These are phyloP conservation scores for Trachelus troglodyta DNA, from an alignment of 2,888 invertebrate genomes.

Conservation along the genomic window DNA sequence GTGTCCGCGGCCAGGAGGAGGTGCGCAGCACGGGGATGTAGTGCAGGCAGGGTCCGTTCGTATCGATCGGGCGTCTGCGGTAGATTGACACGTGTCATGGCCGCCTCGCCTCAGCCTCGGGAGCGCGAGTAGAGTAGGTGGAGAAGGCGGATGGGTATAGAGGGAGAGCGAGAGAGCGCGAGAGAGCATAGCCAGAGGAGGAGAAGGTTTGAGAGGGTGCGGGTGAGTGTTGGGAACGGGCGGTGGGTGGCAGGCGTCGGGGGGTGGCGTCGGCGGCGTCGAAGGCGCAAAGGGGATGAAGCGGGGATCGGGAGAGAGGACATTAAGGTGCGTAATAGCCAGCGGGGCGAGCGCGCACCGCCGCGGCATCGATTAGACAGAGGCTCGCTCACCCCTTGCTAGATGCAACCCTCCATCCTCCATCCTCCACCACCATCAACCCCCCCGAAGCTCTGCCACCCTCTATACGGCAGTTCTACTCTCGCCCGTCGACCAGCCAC, in stretches of 20 bases:
- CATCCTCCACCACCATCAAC: constrained; percentile 34
- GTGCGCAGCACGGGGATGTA: constrained; percentile 27
- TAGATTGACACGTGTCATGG: constrained; percentile 67
- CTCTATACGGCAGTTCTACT: constrained; percentile 29
- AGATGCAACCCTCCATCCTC: constrained; percentile 50
- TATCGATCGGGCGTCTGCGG: constrained; percentile 66
- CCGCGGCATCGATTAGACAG: constrained; percentile 67
- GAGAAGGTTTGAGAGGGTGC: constrained; percentile 14
- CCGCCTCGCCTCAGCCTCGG: constrained; percentile 50
- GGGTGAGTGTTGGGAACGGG: constrained; percentile 18
- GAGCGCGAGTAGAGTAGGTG: constrained; percentile 24
- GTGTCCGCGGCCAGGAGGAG: constrained; percentile 28
- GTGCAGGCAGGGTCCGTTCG: constrained; percentile 56
- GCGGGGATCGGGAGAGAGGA: constrained; percentile 54
- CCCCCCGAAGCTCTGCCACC: constrained; percentile 29
- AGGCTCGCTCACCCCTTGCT: constrained; percentile 56
- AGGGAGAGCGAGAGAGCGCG: constrained; percentile 23
- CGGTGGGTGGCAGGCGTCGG: constrained; percentile 18
- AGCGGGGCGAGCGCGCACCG: constrained; percentile 65
- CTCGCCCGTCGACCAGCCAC: constrained; percentile 24
- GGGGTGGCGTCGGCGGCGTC: constrained; percentile 44
- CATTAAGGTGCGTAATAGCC: constrained; percentile 67
- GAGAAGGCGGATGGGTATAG: constrained; percentile 33
- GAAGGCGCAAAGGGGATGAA: constrained; percentile 33
- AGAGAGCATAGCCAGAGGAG: constrained; percentile 15